A percentile compares a stretch with the other conserved stretches of the same genome.
phyloP scores from a whole-genome alignment of 1,140 invertebrate species.

The Brachionus asplanchnoidis region DNA sequence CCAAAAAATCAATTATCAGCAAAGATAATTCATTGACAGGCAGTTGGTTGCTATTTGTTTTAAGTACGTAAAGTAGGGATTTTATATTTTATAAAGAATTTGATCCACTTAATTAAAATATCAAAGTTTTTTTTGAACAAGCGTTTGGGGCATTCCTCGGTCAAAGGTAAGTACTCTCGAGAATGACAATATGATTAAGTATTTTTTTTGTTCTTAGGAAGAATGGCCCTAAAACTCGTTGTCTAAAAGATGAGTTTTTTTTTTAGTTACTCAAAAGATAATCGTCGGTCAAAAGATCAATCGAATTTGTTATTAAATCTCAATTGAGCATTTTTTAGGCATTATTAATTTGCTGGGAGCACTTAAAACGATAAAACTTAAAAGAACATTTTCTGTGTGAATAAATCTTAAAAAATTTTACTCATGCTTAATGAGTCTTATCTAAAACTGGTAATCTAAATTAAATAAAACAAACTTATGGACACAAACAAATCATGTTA shows the following conservation, averaged over 20 bases:
- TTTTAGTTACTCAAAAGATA: slow-evolving; percentile 14
- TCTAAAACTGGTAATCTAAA: neutral
- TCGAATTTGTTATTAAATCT: slow-evolving; percentile 5
- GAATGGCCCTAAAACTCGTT: neutral
- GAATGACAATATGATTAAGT: slow-evolving; percentile 25
- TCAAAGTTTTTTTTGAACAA: slow-evolving; percentile 6
- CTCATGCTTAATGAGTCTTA: neutral
- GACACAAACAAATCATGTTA: neutral
- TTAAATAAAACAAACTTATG: neutral
- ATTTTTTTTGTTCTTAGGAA: neutral
- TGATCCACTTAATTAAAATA: slow-evolving; percentile 31
- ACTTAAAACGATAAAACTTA: neutral
- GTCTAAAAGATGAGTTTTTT: slow-evolving; percentile 13
- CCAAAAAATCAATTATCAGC: slow-evolving; percentile 21
- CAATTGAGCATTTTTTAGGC: slow-evolving; percentile 16
- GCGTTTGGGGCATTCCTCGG: neutral
- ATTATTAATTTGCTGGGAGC: slow-evolving; percentile 12
- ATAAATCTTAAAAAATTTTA: neutral
- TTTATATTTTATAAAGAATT: neutral
- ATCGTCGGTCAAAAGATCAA: slow-evolving; percentile 22
- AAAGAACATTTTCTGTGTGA: neutral
- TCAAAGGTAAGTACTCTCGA: slow-evolving; percentile 18
- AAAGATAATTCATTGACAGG: slow-evolving; percentile 25
- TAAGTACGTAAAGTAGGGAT: slow-evolving; percentile 8
- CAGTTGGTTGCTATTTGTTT: neutral